Percentiles rank a stretch among this genome's conserved stretches.
Evolutionary conservation across 2,888 invertebrate species (phyloP).

Genomic region (Noctua comes): DNA sequence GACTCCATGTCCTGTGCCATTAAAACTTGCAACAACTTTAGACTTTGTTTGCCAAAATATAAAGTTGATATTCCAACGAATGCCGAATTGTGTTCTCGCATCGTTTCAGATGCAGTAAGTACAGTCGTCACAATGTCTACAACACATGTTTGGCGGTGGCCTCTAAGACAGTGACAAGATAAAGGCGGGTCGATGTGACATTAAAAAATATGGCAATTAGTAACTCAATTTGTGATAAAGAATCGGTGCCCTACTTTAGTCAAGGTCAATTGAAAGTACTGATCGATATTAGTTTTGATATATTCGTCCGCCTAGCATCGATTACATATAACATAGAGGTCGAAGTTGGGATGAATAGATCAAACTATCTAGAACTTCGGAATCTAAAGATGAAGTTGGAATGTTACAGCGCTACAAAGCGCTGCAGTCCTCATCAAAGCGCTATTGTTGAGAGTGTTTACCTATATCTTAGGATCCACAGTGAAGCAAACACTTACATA

Average conservation of each 20-base stretch:
- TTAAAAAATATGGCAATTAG: constrained; percentile 56
- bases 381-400: constrained; percentile 39
- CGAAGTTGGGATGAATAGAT: constrained; percentile 23
- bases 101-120: constrained; percentile 49
- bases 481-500: constrained; percentile 43
- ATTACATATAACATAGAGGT: constrained; percentile 13
- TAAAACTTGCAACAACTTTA: constrained; percentile 19
- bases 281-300: constrained; percentile 37
- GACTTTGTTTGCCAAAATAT: not conserved
- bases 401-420: constrained; percentile 8
- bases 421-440: constrained; percentile 53
- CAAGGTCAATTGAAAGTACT: constrained; percentile 52
- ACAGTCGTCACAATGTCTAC: constrained; percentile 52
- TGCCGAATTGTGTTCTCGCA: constrained; percentile 21
- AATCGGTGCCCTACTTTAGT: constrained; percentile 42
- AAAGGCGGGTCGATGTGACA: constrained; percentile 55
- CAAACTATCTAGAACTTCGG: constrained; percentile 26
- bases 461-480: constrained; percentile 39
- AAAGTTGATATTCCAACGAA: constrained; percentile 38
- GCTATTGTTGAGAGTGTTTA: constrained; percentile 57
- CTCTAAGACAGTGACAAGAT: constrained; percentile 56
- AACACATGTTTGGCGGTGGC: constrained; percentile 53
- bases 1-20: constrained; percentile 33
- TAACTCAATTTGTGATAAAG: constrained; percentile 40
- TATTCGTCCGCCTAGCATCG: not conserved